Evolutionary conservation across 2,797 vertebrate species (phyloP), one percentile per base, ranked within the genome.

Genomic region (Podarcis siculus): DNA sequence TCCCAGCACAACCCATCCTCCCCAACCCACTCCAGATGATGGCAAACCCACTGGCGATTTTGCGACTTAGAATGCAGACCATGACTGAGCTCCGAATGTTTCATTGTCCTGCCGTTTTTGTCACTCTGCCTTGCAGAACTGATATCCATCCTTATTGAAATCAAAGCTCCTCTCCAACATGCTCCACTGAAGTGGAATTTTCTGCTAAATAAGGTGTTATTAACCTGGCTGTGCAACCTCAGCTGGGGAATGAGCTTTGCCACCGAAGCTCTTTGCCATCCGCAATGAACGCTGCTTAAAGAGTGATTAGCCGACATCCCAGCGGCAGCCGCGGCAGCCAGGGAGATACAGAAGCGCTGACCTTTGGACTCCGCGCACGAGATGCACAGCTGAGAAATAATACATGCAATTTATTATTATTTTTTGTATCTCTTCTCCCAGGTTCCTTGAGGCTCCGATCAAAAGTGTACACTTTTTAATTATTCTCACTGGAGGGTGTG

Each of bases 111-210:
- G 94, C 85, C 19, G 69, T 0, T 86, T 84, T 27, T 66, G 86
- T 17, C 1, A 85, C 76, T 21, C 90, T 89, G 90, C 91, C 87
- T 92, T 79, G 86, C 94, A 94, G 92, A 93, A 90, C 85, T 86
- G 93, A 73, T 92, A 96, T 96, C 96, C 96, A 93, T 97, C 96
- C 95, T 96, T 92, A 92, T 96, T 95, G 93, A 94, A 91, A 96
- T 93, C 96, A 91, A 96, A 94, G 94, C 80, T 92, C 92, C 90
- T 95, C 90, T 94, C 92, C 89, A 96, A 93, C 94, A 95, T 87
- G 96, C 96, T 97, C 94, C 96, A 97, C 69, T 95, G 96, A 94
- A 95, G 95, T 94, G 96, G 96, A 95, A 96, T 96, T 96, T 96
- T 94, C 95, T 96, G 95, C 96, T 96, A 96, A 96, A 96, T 95